These are phyloP conservation scores for Pseudomyrmex pallidus DNA, from an alignment of 1,140 invertebrate species.

Conservation along the genomic window DNA sequence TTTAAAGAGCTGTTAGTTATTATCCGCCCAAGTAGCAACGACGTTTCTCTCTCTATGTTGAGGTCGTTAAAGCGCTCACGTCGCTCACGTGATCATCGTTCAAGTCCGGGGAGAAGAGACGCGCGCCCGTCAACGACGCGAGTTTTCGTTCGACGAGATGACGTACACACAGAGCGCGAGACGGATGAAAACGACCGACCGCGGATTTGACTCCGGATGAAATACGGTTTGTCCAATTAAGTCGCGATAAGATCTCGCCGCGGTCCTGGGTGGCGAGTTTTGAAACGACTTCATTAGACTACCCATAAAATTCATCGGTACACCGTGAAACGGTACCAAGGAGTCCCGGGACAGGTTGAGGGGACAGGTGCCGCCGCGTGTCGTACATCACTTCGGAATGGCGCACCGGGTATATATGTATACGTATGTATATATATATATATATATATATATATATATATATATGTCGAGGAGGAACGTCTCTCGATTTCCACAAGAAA, in stretches of 20 bases:
- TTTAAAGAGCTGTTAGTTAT: no score
- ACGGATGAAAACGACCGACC: conserved; percentile 7
- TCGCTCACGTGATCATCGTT: no score
- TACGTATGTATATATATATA: conserved; percentile 10
- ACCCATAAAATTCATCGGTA: conserved; percentile 82
- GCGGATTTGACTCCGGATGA: conserved; percentile 75
- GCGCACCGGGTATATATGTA: conserved; percentile 42
- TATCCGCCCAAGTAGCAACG: no score
- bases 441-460: conserved; percentile 32
- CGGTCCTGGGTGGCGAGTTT: conserved; percentile 77
- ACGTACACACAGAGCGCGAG: not conserved
- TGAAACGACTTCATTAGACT: conserved; percentile 84
- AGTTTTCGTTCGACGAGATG: not conserved
- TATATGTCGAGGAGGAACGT: conserved; percentile 30
- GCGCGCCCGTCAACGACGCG: not conserved
- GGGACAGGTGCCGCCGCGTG: conserved; percentile 77
- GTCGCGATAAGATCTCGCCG: conserved; percentile 78
- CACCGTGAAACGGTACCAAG: conserved; percentile 75
- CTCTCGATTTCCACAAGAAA: conserved; percentile 70
- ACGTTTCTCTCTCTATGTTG: no score
- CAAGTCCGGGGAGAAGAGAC: not conserved
- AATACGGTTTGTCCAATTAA: conserved; percentile 82
- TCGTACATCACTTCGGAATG: conserved; percentile 76
- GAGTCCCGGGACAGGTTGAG: conserved; percentile 61
- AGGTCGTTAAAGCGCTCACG: no score